Evolutionary conservation across 37 sponge, comb jelly and placozoan species (phyloP).

Genomic region (Hexactinellida sp.): DNA sequence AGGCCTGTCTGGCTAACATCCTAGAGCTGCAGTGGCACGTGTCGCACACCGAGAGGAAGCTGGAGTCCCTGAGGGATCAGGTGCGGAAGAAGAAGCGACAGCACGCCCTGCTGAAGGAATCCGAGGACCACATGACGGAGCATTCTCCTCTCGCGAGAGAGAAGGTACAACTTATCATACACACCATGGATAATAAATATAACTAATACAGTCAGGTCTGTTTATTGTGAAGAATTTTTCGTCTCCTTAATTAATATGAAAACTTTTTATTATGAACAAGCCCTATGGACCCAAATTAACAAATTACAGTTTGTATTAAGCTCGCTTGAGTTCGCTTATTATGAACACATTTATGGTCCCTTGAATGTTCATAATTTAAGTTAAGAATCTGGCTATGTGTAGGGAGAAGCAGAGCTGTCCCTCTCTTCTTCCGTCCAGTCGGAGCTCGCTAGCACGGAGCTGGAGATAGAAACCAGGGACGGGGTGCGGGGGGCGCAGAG

Average conservation of each 20-base stretch:
- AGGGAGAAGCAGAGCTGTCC: background rate
- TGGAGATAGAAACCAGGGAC: background rate
- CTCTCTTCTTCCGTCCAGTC: background rate
- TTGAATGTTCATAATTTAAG: too few species aligned
- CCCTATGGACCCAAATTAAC: too few species aligned
- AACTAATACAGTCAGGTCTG: background rate
- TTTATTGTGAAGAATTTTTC: too few species aligned
- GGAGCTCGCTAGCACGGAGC: background rate
- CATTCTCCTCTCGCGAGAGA: background rate
- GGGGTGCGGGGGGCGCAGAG: background rate
- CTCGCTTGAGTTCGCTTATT: too few species aligned
- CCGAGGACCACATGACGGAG: background rate
- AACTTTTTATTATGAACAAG: too few species aligned
- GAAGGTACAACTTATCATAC: background rate
- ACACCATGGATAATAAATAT: background rate
- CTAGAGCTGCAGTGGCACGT: conserved; percentile 2
- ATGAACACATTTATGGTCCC: too few species aligned
- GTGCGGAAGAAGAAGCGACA: background rate
- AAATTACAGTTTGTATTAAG: too few species aligned
- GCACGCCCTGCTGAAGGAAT: background rate
- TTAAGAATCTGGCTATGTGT: background rate
- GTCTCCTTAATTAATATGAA: too few species aligned
- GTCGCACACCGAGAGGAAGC: conserved; percentile 1
- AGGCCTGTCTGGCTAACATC: background rate
- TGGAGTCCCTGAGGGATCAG: background rate